These are phyloP conservation scores for Drosophila mercatorum DNA, from an alignment of 2,888 invertebrate genomes.

Conservation along the genomic window DNA sequence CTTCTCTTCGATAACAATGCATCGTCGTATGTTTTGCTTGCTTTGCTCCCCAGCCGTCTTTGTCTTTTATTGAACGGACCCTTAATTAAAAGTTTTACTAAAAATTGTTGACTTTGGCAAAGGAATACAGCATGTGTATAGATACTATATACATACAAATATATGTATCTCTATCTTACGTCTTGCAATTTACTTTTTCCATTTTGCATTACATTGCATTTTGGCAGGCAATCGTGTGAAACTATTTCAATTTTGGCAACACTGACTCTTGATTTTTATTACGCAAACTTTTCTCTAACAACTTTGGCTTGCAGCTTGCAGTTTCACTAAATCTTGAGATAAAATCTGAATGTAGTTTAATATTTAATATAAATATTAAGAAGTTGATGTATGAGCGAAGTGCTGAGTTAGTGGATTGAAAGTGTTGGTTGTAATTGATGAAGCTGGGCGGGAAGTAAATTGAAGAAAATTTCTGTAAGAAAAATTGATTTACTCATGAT, in stretches of 20 bases:
- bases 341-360: neutral
- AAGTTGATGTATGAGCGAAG: too few relatives aligned
- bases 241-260: constrained; percentile 70
- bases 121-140: constrained; percentile 18
- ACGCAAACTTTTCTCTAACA: constrained; percentile 26
- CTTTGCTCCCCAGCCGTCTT: neutral
- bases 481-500: too few relatives aligned
- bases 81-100: constrained; percentile 72
- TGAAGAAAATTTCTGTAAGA: too few relatives aligned
- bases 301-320: constrained; percentile 6
- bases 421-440: too few relatives aligned
- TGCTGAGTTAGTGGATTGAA: too few relatives aligned
- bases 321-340: constrained; percentile 1
- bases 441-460: too few relatives aligned
- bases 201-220: constrained; percentile 37
- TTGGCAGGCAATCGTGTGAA: constrained; percentile 53
- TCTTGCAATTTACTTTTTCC: constrained; percentile 46
- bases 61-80: constrained; percentile 28
- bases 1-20: constrained; percentile 45
- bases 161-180: constrained; percentile 8
- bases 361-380: too few relatives aligned
- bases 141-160: constrained; percentile 1
- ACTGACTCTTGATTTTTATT: constrained; percentile 25
- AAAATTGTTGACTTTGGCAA: constrained; percentile 53
- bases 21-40: constrained; percentile 24